Evolutionary conservation across 2,888 invertebrate species (phyloP), one percentile per base, ranked within the genome.

Genomic region (Idaea straminata): DNA sequence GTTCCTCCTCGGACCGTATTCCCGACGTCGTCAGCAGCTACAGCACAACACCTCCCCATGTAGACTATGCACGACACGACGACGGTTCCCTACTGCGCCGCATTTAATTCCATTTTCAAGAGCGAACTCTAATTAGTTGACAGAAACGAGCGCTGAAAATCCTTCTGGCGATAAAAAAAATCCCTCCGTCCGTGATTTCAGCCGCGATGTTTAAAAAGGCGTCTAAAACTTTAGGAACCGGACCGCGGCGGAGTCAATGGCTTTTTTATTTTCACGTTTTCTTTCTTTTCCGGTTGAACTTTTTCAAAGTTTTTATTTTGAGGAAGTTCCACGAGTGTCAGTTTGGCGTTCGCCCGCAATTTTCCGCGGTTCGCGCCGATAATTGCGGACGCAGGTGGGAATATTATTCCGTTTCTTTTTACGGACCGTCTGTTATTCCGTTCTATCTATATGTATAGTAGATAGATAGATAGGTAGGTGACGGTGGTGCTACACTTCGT

Each of bases 211-310:
- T 86, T 82, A 85, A 89, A 88, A 89, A 88, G 85, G 86, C 86
- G 85, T 82, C 85, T 81, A 80, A 84, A 91, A 90, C 80, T 92
- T 90, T 85, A 81, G 82, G 82, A 79, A 80, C 83, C 86, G 87
- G 87, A 83, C 86, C 82, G 81, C 85, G 83, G 86, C 85, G 83
- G 86, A 92, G 91, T 92, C 92, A 90, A 92, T 90, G 88, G 89
- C 90, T 89, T 91, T 91, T 91, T 92, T 91, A 89, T 91, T 91
- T 89, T 84, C 84, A 79, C 88, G 84, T 88, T 91, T 91, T 88
- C 89, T 89, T 88, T 85, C 87, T 85, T 86, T 90, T 89, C 91
- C 91, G 90, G 86, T 90, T 88, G 89, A 91, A 91, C 89, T 92
- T 91, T 86, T 79, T 78, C 82, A 84, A 90, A 89, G 88, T 91